Evolutionary conservation across 37 sponge, comb jelly and placozoan species (phyloP), one percentile per base, ranked within the genome.

Genomic region (Halichondria panicea): DNA sequence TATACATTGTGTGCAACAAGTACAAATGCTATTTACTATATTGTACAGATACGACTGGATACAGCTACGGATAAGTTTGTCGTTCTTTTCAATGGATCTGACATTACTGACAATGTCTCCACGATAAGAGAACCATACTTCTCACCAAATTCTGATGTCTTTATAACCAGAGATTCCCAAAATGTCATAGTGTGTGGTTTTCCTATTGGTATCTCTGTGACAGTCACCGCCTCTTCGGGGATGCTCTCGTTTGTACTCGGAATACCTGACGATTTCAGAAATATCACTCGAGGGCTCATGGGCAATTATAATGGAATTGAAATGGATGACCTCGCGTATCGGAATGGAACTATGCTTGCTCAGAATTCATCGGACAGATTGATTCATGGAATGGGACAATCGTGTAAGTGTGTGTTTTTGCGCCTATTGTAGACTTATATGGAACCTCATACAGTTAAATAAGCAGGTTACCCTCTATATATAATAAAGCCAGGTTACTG

Each of bases 301-400:
- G 93, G 93, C 21, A 80, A 87, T 63, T 88, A 66, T 63, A 84
- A 92, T 71, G 89, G 74, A 25, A 56, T 84, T 55, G 45, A 2
- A 3, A 66, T 48, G 19, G 85, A 92, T 75, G 93, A 92, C 50
- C 78, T 88, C 30, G n/a, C 55, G 31, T 56, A 34, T 33, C 53
- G 56, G 0, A 79, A 91, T 83, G 92, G 93, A 11, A 92, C 84
- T 35, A 33, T 78, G 35, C 55, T 92, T 32, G 37, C 46, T 3
- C 7, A 15, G 0, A 80, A 88, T 68, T 45, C 77, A 13, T 60
- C 71, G 66, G 93, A 88, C 54, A 70, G 60, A 48, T 53, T 69
- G 60, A 69, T 88, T n/a, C 78, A 92, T 75, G 60, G 72, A 9
- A 88, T 84, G 76, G 93, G 87, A 55, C 81, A 84, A 31, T 55